Evolutionary conservation across 2,888 invertebrate genomes (phyloP).

Genomic region (Cosmia pyralina): DNA sequence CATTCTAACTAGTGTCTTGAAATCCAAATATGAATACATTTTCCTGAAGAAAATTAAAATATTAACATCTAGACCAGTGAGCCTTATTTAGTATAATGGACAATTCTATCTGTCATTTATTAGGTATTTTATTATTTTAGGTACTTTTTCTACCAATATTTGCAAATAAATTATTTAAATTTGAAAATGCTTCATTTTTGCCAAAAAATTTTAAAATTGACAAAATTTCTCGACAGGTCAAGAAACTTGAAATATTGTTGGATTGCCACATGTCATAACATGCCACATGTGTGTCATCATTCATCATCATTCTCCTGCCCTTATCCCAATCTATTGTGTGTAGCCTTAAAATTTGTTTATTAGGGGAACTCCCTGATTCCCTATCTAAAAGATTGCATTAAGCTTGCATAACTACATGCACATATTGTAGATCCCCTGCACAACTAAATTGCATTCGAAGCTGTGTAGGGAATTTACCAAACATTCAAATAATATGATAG

Average conservation of each 20-base stretch:
- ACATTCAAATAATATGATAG: neutral
- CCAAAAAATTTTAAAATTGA: neutral
- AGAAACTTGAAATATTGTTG: too few species aligned
- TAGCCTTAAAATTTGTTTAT: too few species aligned
- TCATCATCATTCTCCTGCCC: too few species aligned
- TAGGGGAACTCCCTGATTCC: slow-evolving; percentile 17
- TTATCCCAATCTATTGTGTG: too few species aligned
- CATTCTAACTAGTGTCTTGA: neutral
- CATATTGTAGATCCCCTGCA: neutral
- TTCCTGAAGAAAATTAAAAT: neutral
- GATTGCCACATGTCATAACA: too few species aligned
- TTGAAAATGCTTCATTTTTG: neutral
- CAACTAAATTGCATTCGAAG: neutral
- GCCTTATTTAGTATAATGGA: neutral
- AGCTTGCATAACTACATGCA: neutral
- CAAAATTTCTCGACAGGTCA: too few species aligned
- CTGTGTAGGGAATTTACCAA: neutral
- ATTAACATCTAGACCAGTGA: neutral
- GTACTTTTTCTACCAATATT: neutral
- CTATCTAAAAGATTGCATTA: neutral
- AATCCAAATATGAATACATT: neutral
- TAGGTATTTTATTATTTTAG: too few species aligned
- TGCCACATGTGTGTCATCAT: too few species aligned
- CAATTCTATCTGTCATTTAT: neutral
- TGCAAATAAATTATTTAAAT: neutral